Conservation (phyloP, 2,113 vertebrate species). For the Platichthys flesus region DNA sequence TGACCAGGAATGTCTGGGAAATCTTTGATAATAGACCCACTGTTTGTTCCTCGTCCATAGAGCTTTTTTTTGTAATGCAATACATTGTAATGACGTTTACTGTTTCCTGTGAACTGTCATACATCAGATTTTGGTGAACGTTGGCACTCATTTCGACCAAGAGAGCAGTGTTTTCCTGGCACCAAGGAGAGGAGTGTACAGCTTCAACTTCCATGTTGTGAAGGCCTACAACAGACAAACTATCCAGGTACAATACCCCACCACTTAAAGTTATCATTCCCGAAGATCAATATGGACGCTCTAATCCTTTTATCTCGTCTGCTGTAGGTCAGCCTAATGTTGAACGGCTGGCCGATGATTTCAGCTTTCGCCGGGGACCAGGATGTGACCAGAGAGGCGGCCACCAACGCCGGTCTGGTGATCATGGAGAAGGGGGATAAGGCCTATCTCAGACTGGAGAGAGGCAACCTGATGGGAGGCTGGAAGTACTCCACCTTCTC, state of each 20-base stretch:
- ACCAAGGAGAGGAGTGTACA: slow-evolving; percentile 88
- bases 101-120: background rate
- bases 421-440: slow-evolving; percentile 91
- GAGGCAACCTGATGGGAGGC: slow-evolving; percentile 89
- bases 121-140: slow-evolving; percentile 88
- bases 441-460: slow-evolving; percentile 88
- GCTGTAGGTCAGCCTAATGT: slow-evolving; percentile 87
- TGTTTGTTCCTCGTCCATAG: background rate
- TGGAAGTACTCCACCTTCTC: slow-evolving; percentile 94
- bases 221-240: slow-evolving; percentile 92
- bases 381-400: slow-evolving; percentile 90
- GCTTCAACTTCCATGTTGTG: slow-evolving; percentile 91
- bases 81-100: background rate
- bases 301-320: slow-evolving; percentile 1
- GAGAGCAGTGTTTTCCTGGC: slow-evolving; percentile 88
- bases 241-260: slow-evolving; percentile 82
- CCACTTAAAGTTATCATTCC: background rate
- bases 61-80: background rate
- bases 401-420: slow-evolving; percentile 88
- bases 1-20: background rate
- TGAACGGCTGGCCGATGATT: slow-evolving; percentile 90
- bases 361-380: slow-evolving; percentile 91
- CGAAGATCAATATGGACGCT: background rate
- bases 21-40: background rate
- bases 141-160: slow-evolving; percentile 88